Evolutionary conservation across 2,113 vertebrate species (phyloP), one percentile per base, ranked within the genome.

Genomic region (Antechinus stuartii): DNA sequence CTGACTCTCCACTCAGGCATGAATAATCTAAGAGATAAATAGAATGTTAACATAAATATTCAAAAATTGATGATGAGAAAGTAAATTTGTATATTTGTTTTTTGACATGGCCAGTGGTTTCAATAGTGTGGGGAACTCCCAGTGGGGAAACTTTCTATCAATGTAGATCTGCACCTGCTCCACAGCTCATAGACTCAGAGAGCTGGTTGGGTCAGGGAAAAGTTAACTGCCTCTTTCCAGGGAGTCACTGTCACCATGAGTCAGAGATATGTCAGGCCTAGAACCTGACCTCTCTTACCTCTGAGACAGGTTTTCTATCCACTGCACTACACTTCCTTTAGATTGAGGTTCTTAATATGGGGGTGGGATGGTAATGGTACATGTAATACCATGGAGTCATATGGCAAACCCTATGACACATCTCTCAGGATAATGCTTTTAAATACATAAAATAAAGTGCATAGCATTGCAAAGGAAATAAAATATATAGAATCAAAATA

Each of bases 11-110:
- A 97, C 55, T 97, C 96, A 95, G 93, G 95, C 97, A 96, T 97
- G 96, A 98, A 98, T 98, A 98, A 98, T 98, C 97, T 96, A 98
- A 97, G 96, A 91, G 35, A 92, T 98, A 98, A 98, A 97, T 49
- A 97, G 95, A 98, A 98, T 97, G 92, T 92, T 98, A 91, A 97
- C 98, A 97, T 96, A 98, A 98, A 98, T 97, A 98, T 95, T 94
- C 97, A 98, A 98, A 42, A 5, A 53, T 94, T 95, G 94, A 95
- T 96, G 89, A 97, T 97, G 93, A 96, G 95, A 96, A 76, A 89
- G 53, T 92, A 94, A 92, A 95, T 96, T 84, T 42, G 42, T 84
- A n/a, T 23, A 84, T 84, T 84, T 84, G n/a, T 42, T 42, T 84
- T 84, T 84, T 84, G 68, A 84, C n/a, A 42, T 23, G 68, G 68